phyloP scores from a whole-genome alignment of 64 coral and sea anemone species.

The Stichodactyla helianthus region DNA sequence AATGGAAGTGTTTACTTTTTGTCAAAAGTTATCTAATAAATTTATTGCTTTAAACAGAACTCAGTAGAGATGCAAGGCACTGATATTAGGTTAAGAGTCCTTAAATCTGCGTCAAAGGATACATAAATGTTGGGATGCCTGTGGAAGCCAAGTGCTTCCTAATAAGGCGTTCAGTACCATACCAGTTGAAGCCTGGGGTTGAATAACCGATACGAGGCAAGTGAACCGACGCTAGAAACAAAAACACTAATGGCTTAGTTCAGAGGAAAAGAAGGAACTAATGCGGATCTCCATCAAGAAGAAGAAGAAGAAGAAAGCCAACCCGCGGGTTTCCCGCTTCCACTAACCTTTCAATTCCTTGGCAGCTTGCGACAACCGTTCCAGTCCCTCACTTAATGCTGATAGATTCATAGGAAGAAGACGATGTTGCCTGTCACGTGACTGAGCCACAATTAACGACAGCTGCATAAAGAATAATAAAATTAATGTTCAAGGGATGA shows the following conservation, averaged over 20 bases:
- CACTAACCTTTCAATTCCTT: constrained; percentile 69
- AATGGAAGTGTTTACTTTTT: too few relatives aligned
- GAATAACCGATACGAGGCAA: constrained; percentile 82
- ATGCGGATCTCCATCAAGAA: background rate
- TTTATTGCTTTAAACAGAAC: background rate
- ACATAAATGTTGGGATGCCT: constrained; percentile 68
- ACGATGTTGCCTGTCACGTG: constrained; percentile 76
- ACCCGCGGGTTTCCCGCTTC: background rate
- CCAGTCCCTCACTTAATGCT: constrained; percentile 59
- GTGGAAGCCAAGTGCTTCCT: constrained; percentile 68
- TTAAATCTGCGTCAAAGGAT: constrained; percentile 33
- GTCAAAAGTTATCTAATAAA: background rate
- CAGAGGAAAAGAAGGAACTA: background rate
- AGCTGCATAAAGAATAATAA: constrained; percentile 14
- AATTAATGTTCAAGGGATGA: background rate
- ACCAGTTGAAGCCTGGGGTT: constrained; percentile 94
- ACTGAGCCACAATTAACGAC: constrained; percentile 76
- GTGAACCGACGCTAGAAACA: constrained; percentile 70
- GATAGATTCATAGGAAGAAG: constrained; percentile 58
- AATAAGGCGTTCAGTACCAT: constrained; percentile 84
- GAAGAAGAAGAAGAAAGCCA: background rate
- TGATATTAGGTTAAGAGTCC: background rate
- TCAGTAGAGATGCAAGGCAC: background rate
- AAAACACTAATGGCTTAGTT: background rate
- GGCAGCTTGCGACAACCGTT: constrained; percentile 52